phyloP scores from a whole-genome alignment of 92 coral and sea anemone species.

The Galaxea fascicularis region DNA sequence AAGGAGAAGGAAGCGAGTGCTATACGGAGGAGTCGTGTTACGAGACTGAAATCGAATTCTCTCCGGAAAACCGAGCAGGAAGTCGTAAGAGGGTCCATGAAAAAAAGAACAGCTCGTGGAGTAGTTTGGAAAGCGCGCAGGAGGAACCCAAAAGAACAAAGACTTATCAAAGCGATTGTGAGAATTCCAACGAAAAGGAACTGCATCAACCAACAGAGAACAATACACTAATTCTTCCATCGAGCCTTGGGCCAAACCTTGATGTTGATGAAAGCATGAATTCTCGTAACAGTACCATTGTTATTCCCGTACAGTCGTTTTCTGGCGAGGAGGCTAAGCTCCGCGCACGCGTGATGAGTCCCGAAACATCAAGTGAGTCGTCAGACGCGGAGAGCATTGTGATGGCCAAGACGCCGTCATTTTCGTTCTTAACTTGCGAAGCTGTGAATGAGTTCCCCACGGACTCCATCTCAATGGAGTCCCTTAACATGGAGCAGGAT shows the following conservation, averaged over 20 bases:
- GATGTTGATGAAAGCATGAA: constrained; percentile 65
- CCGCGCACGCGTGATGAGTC: constrained; percentile 57
- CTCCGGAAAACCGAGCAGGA: constrained; percentile 18
- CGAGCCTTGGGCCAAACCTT: constrained; percentile 47
- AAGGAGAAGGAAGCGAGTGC: constrained; percentile 42
- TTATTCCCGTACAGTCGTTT: constrained; percentile 51
- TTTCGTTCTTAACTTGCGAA: constrained; percentile 81
- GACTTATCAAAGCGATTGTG: constrained; percentile 10
- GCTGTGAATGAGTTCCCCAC: constrained; percentile 73
- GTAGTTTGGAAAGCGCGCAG: not conserved
- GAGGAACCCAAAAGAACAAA: constrained; percentile 15
- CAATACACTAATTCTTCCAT: constrained; percentile 32
- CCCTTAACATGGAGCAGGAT: constrained; percentile 37
- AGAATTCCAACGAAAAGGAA: constrained; percentile 5
- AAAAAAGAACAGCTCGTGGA: constrained; percentile 4
- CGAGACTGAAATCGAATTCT: constrained; percentile 42
- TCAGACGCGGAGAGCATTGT: constrained; percentile 91
- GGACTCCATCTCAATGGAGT: constrained; percentile 36
- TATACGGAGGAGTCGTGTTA: constrained; percentile 47
- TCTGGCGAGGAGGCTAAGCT: constrained; percentile 55
- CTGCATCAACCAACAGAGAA: not conserved
- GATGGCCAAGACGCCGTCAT: constrained; percentile 84
- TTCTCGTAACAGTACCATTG: constrained; percentile 41
- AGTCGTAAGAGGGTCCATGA: constrained; percentile 42
- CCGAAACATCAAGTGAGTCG: constrained; percentile 78